Percentiles rank a stretch among this genome's conserved stretches.
Conservation (phyloP, 2,888 invertebrate genomes). For the Clunio marinus region DNA sequence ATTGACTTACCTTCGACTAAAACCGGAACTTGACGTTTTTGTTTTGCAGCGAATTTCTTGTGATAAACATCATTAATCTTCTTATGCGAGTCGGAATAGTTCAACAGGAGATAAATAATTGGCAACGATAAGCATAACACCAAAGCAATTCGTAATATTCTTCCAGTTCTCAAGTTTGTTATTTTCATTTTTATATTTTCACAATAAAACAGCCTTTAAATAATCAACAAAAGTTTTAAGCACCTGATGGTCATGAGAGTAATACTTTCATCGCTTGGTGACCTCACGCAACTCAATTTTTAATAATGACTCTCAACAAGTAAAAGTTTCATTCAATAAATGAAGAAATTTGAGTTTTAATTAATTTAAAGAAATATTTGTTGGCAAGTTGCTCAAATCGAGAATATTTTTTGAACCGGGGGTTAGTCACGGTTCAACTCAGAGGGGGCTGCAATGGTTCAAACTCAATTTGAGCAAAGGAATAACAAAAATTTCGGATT, state of each 20-base stretch:
- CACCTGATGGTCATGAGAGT: neutral
- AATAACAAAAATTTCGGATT: no score
- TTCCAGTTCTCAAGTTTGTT: constrained; percentile 58
- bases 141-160: constrained; percentile 56
- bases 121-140: constrained; percentile 56
- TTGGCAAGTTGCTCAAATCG: neutral
- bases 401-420: neutral
- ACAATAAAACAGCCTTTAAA: neutral
- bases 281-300: neutral
- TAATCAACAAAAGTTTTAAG: neutral
- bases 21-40: constrained; percentile 46
- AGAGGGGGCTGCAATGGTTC: no score
- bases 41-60: constrained; percentile 43
- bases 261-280: neutral
- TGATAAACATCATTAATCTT: constrained; percentile 46
- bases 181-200: constrained; percentile 55
- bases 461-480: no score
- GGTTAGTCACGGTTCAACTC: no score
- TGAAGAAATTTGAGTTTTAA: neutral
- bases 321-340: neutral
- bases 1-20: constrained; percentile 47
- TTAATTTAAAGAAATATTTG: no score
- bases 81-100: constrained; percentile 56
- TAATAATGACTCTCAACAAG: neutral
- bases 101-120: constrained; percentile 60